These are phyloP conservation scores for Lasiommata megera DNA, from an alignment of 2,888 invertebrate genomes.

Conservation along the genomic window DNA sequence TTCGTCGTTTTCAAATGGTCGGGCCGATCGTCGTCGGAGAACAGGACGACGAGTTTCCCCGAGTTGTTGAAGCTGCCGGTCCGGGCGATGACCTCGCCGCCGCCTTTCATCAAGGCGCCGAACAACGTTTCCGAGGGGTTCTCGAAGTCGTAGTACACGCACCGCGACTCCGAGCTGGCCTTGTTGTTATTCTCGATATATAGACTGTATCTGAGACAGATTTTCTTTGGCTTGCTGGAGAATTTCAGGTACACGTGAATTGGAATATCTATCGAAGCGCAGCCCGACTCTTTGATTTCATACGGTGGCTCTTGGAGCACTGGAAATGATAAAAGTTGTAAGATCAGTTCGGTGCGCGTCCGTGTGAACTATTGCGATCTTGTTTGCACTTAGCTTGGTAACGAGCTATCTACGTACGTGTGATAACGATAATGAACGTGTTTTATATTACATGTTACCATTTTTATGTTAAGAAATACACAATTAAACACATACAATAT, in stretches of 20 bases:
- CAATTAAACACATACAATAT: background rate
- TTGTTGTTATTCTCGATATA: constrained; percentile 65
- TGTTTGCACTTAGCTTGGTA: constrained; percentile 30
- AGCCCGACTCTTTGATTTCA: constrained; percentile 76
- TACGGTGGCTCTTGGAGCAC: constrained; percentile 77
- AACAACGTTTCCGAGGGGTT: constrained; percentile 65
- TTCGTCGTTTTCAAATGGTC: constrained; percentile 34
- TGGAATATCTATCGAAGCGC: constrained; percentile 71
- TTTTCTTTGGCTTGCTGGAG: constrained; percentile 67
- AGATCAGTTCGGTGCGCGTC: constrained; percentile 26
- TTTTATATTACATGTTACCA: constrained; percentile 38
- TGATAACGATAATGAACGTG: constrained; percentile 56
- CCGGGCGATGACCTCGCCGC: constrained; percentile 63
- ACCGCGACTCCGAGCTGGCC: constrained; percentile 61
- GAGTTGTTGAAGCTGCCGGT: constrained; percentile 40
- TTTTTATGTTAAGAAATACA: constrained; percentile 17
- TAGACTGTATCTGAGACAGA: constrained; percentile 65
- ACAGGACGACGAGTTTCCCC: constrained; percentile 50
- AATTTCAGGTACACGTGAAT: constrained; percentile 75
- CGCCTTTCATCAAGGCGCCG: constrained; percentile 63
- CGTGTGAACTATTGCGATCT: constrained; percentile 42
- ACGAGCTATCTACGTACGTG: constrained; percentile 49
- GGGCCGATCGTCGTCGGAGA: constrained; percentile 46
- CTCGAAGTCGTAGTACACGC: constrained; percentile 69
- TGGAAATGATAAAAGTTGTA: constrained; percentile 43